Conservation (phyloP, 2,113 vertebrate species). For the Hypanus sabinus region DNA sequence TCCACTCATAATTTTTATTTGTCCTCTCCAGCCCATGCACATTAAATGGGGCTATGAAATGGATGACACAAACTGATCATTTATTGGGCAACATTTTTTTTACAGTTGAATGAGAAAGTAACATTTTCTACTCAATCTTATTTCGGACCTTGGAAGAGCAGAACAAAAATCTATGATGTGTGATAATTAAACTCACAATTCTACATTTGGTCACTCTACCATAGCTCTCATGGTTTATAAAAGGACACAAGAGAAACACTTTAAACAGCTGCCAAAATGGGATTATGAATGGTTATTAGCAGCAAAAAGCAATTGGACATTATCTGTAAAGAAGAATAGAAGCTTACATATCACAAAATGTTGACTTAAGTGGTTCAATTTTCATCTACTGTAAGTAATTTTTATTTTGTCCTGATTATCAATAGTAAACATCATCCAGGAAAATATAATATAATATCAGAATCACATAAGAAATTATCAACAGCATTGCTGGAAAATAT, state of each 20-base stretch:
- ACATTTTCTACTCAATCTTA: neutral
- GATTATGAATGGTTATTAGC: neutral
- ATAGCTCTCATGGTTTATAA: neutral
- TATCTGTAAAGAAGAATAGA: neutral
- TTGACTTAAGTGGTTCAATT: neutral
- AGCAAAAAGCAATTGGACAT: neutral
- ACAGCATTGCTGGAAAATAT: neutral
- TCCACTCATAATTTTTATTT: neutral
- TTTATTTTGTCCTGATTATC: no score
- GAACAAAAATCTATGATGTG: neutral
- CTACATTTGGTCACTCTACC: no score
- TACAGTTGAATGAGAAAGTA: no score
- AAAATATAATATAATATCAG: neutral
- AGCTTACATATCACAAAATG: neutral
- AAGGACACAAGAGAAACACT: no score
- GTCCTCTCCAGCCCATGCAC: neutral
- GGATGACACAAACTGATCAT: neutral
- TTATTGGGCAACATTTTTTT: neutral
- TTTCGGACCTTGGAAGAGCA: no score
- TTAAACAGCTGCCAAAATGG: neutral
- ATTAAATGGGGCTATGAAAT: neutral
- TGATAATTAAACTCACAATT: neutral
- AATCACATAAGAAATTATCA: neutral
- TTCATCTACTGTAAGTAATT: neutral
- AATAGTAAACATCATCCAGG: no score